A percentile compares a stretch with the other conserved stretches of the same genome.
These are phyloP conservation scores for Eleutherodactylus coqui DNA, from an alignment of 2,797 vertebrate species.

Conservation along the genomic window DNA sequence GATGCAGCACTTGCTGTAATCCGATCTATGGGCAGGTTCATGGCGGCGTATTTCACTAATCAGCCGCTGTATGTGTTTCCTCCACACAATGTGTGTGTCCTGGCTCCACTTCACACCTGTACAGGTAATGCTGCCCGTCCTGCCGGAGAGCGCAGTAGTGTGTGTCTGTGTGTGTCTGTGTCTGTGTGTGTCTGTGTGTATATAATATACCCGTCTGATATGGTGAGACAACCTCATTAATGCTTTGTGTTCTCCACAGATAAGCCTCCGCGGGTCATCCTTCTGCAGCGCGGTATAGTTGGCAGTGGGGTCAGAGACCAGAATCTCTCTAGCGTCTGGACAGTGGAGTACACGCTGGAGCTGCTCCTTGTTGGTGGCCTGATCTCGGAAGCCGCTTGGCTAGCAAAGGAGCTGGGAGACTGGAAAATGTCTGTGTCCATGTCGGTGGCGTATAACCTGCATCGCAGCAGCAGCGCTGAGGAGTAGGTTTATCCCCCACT, in stretches of 20 bases:
- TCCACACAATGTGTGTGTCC: conserved; percentile 83
- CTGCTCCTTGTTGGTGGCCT: conserved; percentile 88
- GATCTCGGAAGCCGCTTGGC: conserved; percentile 90
- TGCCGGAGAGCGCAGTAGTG: no score
- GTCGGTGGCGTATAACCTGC: conserved; percentile 82
- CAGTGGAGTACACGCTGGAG: conserved; percentile 89
- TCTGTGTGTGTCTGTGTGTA: no score
- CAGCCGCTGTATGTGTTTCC: conserved; percentile 84
- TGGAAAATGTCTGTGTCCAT: conserved; percentile 91
- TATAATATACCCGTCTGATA: no score
- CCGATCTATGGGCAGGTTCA: conserved; percentile 90
- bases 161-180: no score
- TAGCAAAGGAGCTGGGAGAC: conserved; percentile 86
- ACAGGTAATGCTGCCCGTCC: conserved; percentile 73
- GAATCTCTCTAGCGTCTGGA: conserved; percentile 90
- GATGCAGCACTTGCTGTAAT: conserved; percentile 83
- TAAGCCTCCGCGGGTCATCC: conserved; percentile 75
- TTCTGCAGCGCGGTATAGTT: conserved; percentile 80
- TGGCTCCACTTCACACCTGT: conserved; percentile 84
- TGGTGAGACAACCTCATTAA: neutral
- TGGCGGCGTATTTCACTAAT: conserved; percentile 94
- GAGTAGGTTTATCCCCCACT: conserved; percentile 51
- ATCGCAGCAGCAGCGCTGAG: conserved; percentile 76
- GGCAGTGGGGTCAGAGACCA: conserved; percentile 80
- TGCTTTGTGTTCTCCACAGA: conserved; percentile 65